Conservation (phyloP, 2,888 invertebrate genomes). For the Cetonia aurata region DNA sequence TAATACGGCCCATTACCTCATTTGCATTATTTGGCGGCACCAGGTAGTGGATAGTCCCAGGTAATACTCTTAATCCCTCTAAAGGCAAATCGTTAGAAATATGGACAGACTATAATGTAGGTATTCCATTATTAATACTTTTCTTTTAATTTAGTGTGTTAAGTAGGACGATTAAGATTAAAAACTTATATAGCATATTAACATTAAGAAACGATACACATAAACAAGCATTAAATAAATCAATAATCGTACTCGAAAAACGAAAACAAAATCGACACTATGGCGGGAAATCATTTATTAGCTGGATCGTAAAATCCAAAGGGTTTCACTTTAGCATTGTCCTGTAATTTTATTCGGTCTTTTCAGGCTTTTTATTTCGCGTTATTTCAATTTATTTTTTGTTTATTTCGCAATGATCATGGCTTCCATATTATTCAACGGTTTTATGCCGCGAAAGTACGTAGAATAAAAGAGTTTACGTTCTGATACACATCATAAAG, state of each 20-base stretch:
- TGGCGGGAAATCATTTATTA: slow-evolving; percentile 13
- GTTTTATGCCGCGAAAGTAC: slow-evolving; percentile 20
- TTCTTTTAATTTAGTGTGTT: no score
- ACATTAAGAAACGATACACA: no score
- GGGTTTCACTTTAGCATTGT: slow-evolving; percentile 12
- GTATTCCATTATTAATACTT: no score
- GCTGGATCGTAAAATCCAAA: neutral
- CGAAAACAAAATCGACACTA: slow-evolving; percentile 5
- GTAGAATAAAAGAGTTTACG: slow-evolving; percentile 31
- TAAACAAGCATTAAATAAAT: neutral
- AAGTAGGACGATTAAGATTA: no score
- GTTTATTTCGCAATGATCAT: slow-evolving; percentile 29
- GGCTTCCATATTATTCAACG: slow-evolving; percentile 23
- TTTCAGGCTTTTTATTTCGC: slow-evolving; percentile 12
- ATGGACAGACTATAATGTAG: no score
- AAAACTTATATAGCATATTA: no score
- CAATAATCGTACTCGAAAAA: neutral
- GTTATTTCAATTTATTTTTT: slow-evolving; percentile 29
- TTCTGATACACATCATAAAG: slow-evolving; percentile 19
- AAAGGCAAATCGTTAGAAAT: no score
- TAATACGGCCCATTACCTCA: no score
- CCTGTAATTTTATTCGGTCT: neutral
- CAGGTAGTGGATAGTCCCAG: no score
- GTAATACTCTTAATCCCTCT: no score
- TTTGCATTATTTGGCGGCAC: no score